Evolutionary conservation across 2,113 vertebrate genomes (phyloP).

Genomic region (Ptyas mucosa): DNA sequence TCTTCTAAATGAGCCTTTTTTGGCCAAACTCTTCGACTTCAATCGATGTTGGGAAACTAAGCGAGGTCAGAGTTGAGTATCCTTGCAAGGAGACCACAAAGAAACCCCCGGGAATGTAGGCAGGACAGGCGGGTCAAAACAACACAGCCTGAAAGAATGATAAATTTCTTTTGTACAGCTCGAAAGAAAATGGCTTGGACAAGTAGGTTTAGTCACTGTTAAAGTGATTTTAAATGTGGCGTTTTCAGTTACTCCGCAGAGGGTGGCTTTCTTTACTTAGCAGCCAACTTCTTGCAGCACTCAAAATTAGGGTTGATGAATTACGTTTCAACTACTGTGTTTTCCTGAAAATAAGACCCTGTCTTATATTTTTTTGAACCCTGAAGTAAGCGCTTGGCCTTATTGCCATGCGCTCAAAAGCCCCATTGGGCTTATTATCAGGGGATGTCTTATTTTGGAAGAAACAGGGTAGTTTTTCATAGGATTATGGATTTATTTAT

Average conservation of each 20-base stretch:
- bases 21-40: background rate
- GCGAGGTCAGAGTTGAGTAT: background rate
- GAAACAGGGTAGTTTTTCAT: background rate
- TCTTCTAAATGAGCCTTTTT: background rate
- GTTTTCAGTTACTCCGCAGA: background rate
- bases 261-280: background rate
- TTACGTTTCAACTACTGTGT: background rate
- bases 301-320: background rate
- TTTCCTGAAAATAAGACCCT: no score
- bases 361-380: no score
- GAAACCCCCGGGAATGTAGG: background rate
- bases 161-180: background rate
- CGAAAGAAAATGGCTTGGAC: background rate
- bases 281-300: background rate
- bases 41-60: background rate
- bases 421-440: no score
- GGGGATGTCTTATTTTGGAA: no score
- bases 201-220: background rate
- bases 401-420: no score
- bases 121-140: background rate
- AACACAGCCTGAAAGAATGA: background rate
- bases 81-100: background rate
- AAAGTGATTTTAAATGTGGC: background rate
- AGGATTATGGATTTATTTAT: background rate
- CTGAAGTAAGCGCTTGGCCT: no score